phyloP scores from a whole-genome alignment of 2,113 vertebrate genomes.

The Butorides virescens region DNA sequence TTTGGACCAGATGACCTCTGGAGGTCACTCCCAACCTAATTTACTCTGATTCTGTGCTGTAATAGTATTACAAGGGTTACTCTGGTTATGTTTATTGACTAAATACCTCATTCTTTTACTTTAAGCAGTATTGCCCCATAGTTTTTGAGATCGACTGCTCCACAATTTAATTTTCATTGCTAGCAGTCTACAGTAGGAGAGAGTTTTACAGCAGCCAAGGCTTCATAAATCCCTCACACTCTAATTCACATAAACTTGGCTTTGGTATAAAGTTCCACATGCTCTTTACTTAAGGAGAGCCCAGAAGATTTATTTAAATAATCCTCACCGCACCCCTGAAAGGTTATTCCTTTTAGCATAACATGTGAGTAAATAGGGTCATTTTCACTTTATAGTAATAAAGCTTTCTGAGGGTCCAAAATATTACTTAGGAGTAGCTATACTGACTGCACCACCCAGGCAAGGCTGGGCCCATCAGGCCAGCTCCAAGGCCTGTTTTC shows the following conservation, averaged over 20 bases:
- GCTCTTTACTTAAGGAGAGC: neutral
- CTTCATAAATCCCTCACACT: neutral
- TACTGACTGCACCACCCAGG: neutral
- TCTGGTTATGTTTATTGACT: neutral
- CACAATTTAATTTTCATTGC: neutral
- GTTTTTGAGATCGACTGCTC: neutral
- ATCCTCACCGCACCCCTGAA: neutral
- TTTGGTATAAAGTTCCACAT: neutral
- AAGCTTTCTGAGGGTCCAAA: neutral
- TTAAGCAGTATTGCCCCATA: neutral
- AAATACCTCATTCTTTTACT: neutral
- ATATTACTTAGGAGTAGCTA: neutral
- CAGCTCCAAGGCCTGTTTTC: neutral
- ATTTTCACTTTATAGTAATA: neutral
- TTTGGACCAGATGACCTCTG: neutral
- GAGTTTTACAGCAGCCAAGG: neutral
- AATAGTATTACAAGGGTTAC: neutral
- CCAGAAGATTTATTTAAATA: neutral
- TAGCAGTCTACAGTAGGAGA: neutral
- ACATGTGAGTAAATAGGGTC: neutral
- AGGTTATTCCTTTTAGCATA: neutral
- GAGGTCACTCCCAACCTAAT: neutral
- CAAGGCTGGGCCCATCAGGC: neutral
- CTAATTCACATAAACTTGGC: neutral
- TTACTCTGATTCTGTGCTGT: neutral